Evolutionary conservation across 92 coral and sea anemone genomes (phyloP), one percentile per base, ranked within the genome.

Genomic region (Desmophyllum pertusum): DNA sequence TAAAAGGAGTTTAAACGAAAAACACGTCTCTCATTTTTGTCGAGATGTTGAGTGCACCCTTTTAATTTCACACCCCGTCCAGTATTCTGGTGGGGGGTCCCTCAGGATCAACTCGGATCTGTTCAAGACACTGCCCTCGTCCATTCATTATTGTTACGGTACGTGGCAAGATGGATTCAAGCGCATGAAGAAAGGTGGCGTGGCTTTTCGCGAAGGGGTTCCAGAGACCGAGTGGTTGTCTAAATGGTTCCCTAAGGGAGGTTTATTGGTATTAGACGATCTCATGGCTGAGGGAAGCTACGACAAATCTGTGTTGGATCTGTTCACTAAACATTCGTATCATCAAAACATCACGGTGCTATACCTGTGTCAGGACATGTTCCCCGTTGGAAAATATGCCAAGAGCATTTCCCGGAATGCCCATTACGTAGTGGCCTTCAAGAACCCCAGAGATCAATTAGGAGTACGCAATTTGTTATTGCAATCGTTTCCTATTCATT

Each of bases 251-350:
- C 79, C 75, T 43, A 29, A 59, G 35, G 78, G 85, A 0, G 89
- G 89, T 15, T 3, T 69, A 8, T 59, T 85, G 10, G 55, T 85
- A 19, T 68, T 85, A 76, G 89, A 78, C 42, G 85, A 78, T 78
- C 55, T 78, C 31, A 85, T 85, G 85, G 70, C 67, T 6, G 85
- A 78, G 70, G 89, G 77, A 21, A 77, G 89, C 19, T 63, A 85
- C 31, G 79, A 85, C 62, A 48, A 77, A 77, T 38, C 36, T 55
- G 48, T 78, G 62, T 17, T 77, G 72, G 84, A 85, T 68, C 39
- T 85, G 55, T 85, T 85, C 55, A 78, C 89, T 57, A 78, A 68
- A 78, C 77, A 78, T 18, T 85, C 85, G 45, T 78, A 85, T 78
- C 84, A 85, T 67, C 70, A 82, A 0, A 48, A 78, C 70, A 85